These are phyloP conservation scores for Scaptomyza parva DNA, from an alignment of 2,888 invertebrate species.

Conservation along the genomic window DNA sequence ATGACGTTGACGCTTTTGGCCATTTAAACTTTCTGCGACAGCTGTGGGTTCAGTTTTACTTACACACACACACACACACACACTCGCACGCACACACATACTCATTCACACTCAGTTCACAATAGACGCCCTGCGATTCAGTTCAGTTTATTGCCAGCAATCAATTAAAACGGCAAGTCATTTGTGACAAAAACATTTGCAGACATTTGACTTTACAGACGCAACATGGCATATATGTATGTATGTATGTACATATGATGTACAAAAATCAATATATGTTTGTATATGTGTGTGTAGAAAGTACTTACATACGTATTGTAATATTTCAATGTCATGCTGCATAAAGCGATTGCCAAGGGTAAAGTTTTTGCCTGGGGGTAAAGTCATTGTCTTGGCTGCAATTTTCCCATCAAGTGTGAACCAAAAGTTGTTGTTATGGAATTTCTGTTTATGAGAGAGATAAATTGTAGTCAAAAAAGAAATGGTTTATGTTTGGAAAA, in stretches of 20 bases:
- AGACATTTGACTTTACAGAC: conserved; percentile 72
- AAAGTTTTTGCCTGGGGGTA: conserved; percentile 26
- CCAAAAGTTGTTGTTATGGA: neutral
- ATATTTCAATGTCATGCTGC: conserved; percentile 72
- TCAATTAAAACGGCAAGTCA: conserved; percentile 80
- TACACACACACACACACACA: conserved; percentile 19
- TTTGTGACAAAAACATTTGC: conserved; percentile 80
- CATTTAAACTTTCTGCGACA: conserved; percentile 75
- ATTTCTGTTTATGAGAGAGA: neutral
- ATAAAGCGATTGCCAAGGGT: conserved; percentile 6
- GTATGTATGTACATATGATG: conserved; percentile 3
- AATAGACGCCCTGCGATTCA: conserved; percentile 57
- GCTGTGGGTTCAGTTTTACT: conserved; percentile 48
- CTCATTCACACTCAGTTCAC: conserved; percentile 20
- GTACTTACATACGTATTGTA: conserved; percentile 43
- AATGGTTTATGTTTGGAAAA: too few relatives aligned
- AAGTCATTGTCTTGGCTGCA: conserved; percentile 34
- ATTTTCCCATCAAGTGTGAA: conserved; percentile 28
- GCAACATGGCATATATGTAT: conserved; percentile 7
- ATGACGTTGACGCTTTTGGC: conserved; percentile 72
- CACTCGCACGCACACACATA: conserved; percentile 16
- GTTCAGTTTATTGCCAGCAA: conserved; percentile 74
- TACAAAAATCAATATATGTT: conserved; percentile 1
- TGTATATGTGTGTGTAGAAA: conserved; percentile 4
- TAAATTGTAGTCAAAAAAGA: neutral